phyloP scores from a whole-genome alignment of 2,113 vertebrate species.

The Parus major region DNA sequence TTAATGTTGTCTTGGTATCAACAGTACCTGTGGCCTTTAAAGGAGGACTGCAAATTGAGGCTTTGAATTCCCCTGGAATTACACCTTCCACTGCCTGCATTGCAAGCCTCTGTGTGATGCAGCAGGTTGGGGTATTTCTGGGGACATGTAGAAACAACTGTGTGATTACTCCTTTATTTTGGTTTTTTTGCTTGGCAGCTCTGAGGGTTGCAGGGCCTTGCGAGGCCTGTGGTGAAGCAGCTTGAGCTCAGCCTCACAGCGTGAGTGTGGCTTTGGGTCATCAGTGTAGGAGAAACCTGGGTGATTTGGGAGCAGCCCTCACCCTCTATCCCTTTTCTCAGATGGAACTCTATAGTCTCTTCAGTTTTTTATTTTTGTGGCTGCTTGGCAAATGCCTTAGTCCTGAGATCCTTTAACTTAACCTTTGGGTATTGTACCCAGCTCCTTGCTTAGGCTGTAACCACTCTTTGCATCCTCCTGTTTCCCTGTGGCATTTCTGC shows the following conservation, averaged over 20 bases:
- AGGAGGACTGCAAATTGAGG: not conserved
- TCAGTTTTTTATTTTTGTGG: not conserved
- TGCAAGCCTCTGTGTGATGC: not conserved
- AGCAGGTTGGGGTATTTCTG: not conserved
- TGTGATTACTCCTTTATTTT: not conserved
- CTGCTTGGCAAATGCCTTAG: not conserved
- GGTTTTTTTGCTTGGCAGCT: not conserved
- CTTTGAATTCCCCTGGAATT: not conserved
- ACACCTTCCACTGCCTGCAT: not conserved
- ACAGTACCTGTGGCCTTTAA: not conserved
- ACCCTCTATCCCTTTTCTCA: not conserved
- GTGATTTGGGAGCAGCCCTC: not conserved
- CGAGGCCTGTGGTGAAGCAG: not conserved
- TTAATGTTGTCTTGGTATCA: not conserved
- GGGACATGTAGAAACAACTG: not conserved
- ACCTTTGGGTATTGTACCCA: not conserved
- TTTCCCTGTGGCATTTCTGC: not conserved
- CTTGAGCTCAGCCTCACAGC: not conserved
- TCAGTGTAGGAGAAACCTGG: not conserved
- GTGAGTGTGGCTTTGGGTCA: not conserved
- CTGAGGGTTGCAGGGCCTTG: not conserved
- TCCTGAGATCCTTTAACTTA: not conserved
- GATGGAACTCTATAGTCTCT: accelerated
- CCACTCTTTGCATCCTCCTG: not conserved
- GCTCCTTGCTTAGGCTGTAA: not conserved